Percentiles rank a stretch among this genome's conserved stretches.
Conservation (phyloP, 2,113 vertebrate genomes). For the Caranx melampygus region DNA sequence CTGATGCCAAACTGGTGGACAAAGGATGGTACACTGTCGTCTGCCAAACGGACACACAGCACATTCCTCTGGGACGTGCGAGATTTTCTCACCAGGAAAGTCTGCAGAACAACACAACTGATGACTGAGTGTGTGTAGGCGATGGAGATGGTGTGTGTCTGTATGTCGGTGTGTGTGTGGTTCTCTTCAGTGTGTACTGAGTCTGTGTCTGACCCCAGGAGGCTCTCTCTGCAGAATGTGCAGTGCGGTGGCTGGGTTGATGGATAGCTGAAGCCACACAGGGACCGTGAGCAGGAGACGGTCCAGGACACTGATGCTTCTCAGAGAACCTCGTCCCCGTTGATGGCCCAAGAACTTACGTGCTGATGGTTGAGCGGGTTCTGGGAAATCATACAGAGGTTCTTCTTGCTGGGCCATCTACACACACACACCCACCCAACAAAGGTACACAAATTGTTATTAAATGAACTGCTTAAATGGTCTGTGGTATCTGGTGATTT, state of each 20-base stretch:
- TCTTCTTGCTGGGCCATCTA: constrained; percentile 83
- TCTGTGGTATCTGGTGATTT: too few species aligned
- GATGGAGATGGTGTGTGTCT: not conserved
- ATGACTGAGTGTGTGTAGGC: not conserved
- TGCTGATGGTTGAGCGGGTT: constrained; percentile 58
- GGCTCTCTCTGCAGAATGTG: constrained; percentile 90
- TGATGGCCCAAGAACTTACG: constrained; percentile 60
- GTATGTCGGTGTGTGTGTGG: not conserved
- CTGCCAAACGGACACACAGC: constrained; percentile 87
- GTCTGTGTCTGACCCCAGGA: constrained; percentile 84
- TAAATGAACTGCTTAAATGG: not conserved
- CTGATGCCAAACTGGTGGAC: constrained; percentile 88
- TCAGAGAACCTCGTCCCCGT: constrained; percentile 78
- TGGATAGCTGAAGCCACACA: constrained; percentile 90
- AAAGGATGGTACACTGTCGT: constrained; percentile 89
- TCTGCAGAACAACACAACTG: constrained; percentile 74
- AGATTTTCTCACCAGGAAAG: constrained; percentile 90
- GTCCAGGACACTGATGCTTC: constrained; percentile 87
- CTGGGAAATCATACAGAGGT: constrained; percentile 86
- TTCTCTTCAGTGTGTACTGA: not conserved
- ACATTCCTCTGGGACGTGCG: constrained; percentile 87
- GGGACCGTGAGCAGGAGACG: constrained; percentile 90
- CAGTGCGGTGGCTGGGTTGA: constrained; percentile 89
- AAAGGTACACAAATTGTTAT: constrained; percentile 7
- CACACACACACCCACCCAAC: constrained; percentile 12